These are phyloP conservation scores for Pseudomyrmex gracilis DNA, from an alignment of 1,140 invertebrate genomes.

Conservation along the genomic window DNA sequence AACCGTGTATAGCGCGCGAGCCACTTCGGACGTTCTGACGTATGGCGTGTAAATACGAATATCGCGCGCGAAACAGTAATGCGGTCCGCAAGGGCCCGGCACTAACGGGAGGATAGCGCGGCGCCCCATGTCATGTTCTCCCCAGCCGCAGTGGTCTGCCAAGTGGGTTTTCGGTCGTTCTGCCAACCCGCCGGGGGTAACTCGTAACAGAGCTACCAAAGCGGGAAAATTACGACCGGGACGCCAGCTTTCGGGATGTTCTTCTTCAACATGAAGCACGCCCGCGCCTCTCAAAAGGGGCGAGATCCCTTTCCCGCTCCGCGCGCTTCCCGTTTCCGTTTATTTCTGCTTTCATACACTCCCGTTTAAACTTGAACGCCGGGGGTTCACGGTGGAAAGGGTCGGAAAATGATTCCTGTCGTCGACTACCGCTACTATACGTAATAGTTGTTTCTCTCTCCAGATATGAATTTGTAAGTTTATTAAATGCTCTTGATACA, in stretches of 20 bases:
- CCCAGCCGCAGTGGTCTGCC: conserved; percentile 66
- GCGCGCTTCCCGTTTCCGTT: conserved; percentile 44
- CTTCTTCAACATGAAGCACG: conserved; percentile 34
- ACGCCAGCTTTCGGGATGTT: conserved; percentile 58
- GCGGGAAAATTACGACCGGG: conserved; percentile 68
- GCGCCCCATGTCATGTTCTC: conserved; percentile 59
- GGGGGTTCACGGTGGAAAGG: not conserved
- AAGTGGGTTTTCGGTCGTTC: conserved; percentile 67
- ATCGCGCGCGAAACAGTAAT: conserved; percentile 61
- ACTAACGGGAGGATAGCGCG: conserved; percentile 8
- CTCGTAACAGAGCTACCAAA: conserved; percentile 70
- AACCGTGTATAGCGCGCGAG: conserved; percentile 12
- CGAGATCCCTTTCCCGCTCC: conserved; percentile 43
- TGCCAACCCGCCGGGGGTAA: conserved; percentile 48
- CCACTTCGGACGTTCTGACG: conserved; percentile 40
- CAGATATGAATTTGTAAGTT: conserved; percentile 15
- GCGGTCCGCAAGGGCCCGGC: conserved; percentile 13
- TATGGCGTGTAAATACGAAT: conserved; percentile 70
- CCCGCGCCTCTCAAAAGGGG: conserved; percentile 36
- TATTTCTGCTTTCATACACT: conserved; percentile 47
- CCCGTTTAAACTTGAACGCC: conserved; percentile 36
- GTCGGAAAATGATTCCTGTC: conserved; percentile 40
- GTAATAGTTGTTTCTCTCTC: conserved; percentile 27
- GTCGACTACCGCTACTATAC: not conserved
- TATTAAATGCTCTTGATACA: not conserved